Evolutionary conservation across 2,113 vertebrate genomes (phyloP).

Genomic region (Sebastes fasciatus): DNA sequence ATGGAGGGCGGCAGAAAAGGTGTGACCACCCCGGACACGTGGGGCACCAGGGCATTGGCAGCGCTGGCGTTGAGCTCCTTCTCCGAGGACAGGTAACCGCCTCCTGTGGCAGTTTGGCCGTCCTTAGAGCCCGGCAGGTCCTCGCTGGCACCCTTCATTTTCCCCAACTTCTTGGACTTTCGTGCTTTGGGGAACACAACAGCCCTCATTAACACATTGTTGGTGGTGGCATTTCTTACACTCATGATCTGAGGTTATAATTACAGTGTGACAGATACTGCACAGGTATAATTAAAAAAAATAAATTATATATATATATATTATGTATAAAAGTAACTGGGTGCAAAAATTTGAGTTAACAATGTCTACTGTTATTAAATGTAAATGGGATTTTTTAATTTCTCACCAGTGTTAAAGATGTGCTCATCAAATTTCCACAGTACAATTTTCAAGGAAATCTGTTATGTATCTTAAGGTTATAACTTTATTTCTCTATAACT

Average conservation of each 20-base stretch:
- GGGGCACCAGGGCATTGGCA: conserved; percentile 90
- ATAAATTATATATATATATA: background rate
- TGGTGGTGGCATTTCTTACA: conserved; percentile 16
- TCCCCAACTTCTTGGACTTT: conserved; percentile 97
- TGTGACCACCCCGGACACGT: conserved; percentile 86
- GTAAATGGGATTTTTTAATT: background rate
- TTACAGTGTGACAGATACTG: background rate
- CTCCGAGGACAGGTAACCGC: conserved; percentile 86
- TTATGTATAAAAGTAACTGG: background rate
- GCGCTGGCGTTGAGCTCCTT: conserved; percentile 89
- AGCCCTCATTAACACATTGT: conserved; percentile 10
- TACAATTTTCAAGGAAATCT: background rate
- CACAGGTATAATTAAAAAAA: background rate
- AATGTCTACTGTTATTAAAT: background rate
- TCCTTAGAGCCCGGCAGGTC: conserved; percentile 92
- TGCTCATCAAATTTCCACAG: background rate
- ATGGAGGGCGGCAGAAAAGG: conserved; percentile 93
- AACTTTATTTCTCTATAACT: too few relatives aligned
- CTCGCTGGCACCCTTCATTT: conserved; percentile 94
- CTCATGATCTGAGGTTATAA: conserved; percentile 6
- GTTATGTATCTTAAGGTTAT: too few relatives aligned
- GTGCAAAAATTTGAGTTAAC: background rate
- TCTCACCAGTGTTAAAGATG: background rate
- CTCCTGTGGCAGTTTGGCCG: conserved; percentile 79
- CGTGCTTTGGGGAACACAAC: conserved; percentile 85